These are phyloP conservation scores for Polypedilum pembai DNA, from an alignment of 1,140 invertebrate species.

Conservation along the genomic window DNA sequence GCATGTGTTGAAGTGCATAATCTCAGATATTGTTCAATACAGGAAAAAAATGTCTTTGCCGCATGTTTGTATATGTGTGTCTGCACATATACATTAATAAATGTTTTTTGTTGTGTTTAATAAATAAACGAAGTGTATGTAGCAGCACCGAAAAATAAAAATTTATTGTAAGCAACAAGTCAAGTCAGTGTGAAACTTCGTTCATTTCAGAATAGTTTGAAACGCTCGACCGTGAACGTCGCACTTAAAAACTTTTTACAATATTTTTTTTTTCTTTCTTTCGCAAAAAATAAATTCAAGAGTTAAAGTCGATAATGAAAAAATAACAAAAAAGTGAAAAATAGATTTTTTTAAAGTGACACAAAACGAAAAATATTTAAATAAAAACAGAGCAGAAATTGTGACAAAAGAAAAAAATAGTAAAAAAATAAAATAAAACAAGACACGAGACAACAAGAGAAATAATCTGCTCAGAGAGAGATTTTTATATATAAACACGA, in stretches of 20 bases:
- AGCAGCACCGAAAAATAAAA: not conserved
- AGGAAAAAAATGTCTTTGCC: not conserved
- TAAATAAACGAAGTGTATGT: constrained; percentile 21
- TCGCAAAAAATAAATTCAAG: not conserved
- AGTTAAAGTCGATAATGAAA: not conserved
- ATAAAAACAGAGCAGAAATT: not conserved
- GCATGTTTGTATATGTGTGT: not conserved
- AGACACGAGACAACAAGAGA: not conserved
- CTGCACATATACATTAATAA: too few relatives aligned
- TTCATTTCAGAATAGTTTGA: constrained; percentile 28
- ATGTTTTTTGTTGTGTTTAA: not conserved
- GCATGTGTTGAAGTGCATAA: not conserved
- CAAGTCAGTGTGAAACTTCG: constrained; percentile 22
- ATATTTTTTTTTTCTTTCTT: not conserved
- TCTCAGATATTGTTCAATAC: not conserved
- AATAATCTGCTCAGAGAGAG: not conserved
- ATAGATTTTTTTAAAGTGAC: not conserved
- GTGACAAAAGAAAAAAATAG: not conserved
- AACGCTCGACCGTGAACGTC: constrained; percentile 18
- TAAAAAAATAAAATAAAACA: constrained; percentile 17
- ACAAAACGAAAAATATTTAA: not conserved
- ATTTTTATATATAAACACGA: not conserved
- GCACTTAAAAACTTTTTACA: not conserved
- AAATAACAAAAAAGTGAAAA: not conserved
- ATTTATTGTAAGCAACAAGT: constrained; percentile 21